phyloP scores from a whole-genome alignment of 2,888 invertebrate genomes.

The Epirrhoe alternata region DNA sequence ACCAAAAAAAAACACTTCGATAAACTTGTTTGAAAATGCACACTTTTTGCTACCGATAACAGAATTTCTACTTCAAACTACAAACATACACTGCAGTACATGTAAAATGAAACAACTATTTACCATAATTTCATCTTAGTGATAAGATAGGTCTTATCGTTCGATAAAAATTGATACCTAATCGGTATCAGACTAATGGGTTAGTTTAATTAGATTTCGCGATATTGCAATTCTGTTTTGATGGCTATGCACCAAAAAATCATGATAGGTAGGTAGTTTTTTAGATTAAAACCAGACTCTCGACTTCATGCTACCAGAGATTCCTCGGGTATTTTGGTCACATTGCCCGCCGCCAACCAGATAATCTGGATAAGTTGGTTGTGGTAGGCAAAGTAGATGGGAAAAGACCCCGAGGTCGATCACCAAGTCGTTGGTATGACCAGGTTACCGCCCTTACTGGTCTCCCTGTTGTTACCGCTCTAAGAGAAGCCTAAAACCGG shows the following conservation, averaged over 20 bases:
- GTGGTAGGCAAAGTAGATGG: too few relatives aligned
- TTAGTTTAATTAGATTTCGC: slow-evolving; percentile 55
- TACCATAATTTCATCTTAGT: slow-evolving; percentile 69
- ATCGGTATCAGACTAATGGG: slow-evolving; percentile 54
- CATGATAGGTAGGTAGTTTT: too few relatives aligned
- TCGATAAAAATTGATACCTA: slow-evolving; percentile 47
- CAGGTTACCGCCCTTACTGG: too few relatives aligned
- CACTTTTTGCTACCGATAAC: slow-evolving; percentile 58
- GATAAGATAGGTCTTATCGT: slow-evolving; percentile 61
- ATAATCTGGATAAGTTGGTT: too few relatives aligned
- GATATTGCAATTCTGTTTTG: slow-evolving; percentile 47
- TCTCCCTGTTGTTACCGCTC: too few relatives aligned
- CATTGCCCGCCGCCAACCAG: too few relatives aligned
- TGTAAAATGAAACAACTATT: slow-evolving; percentile 54
- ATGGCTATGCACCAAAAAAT: slow-evolving; percentile 33
- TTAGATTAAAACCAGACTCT: too few relatives aligned
- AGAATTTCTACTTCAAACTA: slow-evolving; percentile 42
- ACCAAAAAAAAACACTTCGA: slow-evolving; percentile 44
- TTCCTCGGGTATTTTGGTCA: too few relatives aligned
- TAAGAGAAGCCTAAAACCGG: too few relatives aligned
- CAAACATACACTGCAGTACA: slow-evolving; percentile 59
- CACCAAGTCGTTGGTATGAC: too few relatives aligned
- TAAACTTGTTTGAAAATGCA: slow-evolving; percentile 57
- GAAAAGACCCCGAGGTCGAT: too few relatives aligned
- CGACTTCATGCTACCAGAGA: too few relatives aligned